Base-by-base conservation (phyloP, 2,888 invertebrate species). In the Melipona beecheii region DNA sequence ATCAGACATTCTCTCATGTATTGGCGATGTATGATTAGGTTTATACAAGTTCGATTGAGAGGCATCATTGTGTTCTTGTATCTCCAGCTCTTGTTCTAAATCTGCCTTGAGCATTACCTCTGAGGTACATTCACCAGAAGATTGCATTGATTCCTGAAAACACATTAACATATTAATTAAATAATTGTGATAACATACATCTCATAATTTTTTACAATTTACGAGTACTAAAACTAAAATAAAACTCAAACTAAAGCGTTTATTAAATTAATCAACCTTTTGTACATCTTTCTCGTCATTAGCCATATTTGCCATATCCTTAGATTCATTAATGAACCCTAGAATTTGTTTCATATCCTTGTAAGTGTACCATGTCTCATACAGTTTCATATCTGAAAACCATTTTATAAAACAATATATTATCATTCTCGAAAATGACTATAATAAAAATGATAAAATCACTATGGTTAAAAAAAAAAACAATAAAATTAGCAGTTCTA, bases 281-380 rank as follows among this genome's bases (percentile, higher is more conserved):
- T 78, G 84, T 4, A 11, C 56, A 68, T 75, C 73, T 66, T 82
- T 84, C n/a, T 81, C 86, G 58, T 85, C 75, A 2, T 73, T 71
- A 43, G 27, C 43, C 52, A 60, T 54, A 13, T 84, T 87, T 52
- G 88, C 86, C 86, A 85, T 88, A 60, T 82, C 68, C 56, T 85
- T 88, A 4, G 92, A 92, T 60, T 88, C 89, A 4, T 88, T 85
- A 21, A 93, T 54, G 4, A 79, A 73, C 5, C 62, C 27, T 0
- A 93, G 50, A 17, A 91, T 17, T 0, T 78, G 0, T 80, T 86
- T 86, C 93, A 93, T 93, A 9, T 92, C 62, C 0, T 76, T 24
- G 0, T 76, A 75, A 0, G 69, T n/a, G 82, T 91, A 87, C 5
- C 84, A 84, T 0, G 85, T 74, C 5, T 93, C 92, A 15, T 87